These are phyloP conservation scores for Platysternon megacephalum DNA, from an alignment of 2,113 vertebrate species.

Conservation along the genomic window DNA sequence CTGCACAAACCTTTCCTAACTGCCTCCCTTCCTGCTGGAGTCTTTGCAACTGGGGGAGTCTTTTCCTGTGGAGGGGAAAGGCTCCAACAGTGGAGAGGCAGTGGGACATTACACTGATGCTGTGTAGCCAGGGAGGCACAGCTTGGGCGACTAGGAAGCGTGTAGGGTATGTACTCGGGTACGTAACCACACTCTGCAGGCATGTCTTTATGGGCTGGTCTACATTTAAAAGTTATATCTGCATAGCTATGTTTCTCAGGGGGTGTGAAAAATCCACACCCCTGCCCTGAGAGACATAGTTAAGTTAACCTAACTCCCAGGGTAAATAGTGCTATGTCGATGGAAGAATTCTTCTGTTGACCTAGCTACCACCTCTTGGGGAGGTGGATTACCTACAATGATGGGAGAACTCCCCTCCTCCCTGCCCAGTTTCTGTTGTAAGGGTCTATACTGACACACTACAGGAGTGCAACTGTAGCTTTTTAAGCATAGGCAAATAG, in stretches of 20 bases:
- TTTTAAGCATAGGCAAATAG: background rate
- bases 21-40: too few relatives aligned
- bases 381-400: background rate
- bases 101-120: too few relatives aligned
- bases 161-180: too few relatives aligned
- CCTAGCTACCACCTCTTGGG: background rate
- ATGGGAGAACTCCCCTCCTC: background rate
- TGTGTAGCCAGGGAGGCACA: too few relatives aligned
- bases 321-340: background rate
- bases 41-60: too few relatives aligned
- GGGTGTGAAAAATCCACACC: background rate
- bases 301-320: background rate
- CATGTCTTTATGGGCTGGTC: too few relatives aligned
- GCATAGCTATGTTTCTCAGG: background rate
- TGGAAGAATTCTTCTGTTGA: background rate
- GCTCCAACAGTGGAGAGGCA: too few relatives aligned
- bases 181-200: too few relatives aligned
- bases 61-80: too few relatives aligned
- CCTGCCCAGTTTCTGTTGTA: background rate
- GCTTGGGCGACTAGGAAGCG: too few relatives aligned
- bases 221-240: too few relatives aligned
- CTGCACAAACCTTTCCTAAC: too few relatives aligned
- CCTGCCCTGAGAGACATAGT: background rate
- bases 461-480: background rate
- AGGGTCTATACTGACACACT: background rate